Percentiles rank a stretch among this genome's conserved stretches.
These are phyloP conservation scores for Vanessa atalanta DNA, from an alignment of 1,140 invertebrate species.

Conservation along the genomic window DNA sequence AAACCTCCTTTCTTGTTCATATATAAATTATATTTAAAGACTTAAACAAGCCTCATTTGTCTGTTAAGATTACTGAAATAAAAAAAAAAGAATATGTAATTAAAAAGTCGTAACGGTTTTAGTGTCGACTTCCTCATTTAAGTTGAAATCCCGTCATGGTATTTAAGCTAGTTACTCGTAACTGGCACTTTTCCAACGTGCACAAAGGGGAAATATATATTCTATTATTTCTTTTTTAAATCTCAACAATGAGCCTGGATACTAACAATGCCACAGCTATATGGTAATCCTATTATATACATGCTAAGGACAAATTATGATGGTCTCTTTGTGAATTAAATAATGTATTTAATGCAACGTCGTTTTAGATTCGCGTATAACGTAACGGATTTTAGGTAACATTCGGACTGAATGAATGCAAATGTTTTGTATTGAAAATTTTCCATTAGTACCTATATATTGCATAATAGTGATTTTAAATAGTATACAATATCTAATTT, in stretches of 20 bases:
- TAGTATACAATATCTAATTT: too few relatives aligned
- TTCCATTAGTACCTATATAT: too few relatives aligned
- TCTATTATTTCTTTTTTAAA: slow-evolving; percentile 30
- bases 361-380: background rate
- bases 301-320: slow-evolving; percentile 22
- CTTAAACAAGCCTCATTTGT: background rate
- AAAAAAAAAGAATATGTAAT: slow-evolving; percentile 23
- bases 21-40: background rate
- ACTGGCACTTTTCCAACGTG: slow-evolving; percentile 29
- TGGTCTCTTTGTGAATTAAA: slow-evolving; percentile 19
- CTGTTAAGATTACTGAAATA: background rate
- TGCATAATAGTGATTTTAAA: too few relatives aligned
- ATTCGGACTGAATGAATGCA: too few relatives aligned
- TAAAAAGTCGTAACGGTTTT: slow-evolving; percentile 31
- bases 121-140: slow-evolving; percentile 28
- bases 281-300: slow-evolving; percentile 25
- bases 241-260: slow-evolving; percentile 10
- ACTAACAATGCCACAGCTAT: slow-evolving; percentile 20
- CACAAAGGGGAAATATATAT: slow-evolving; percentile 24
- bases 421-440: too few relatives aligned
- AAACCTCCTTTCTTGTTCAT: background rate
- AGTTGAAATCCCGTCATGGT: slow-evolving; percentile 33
- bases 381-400: too few relatives aligned
- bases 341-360: background rate
- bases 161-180: slow-evolving; percentile 37